A percentile compares a stretch with the other conserved stretches of the same genome.
Evolutionary conservation across 1,140 invertebrate species (phyloP).

Genomic region (Camponotus floridanus): DNA sequence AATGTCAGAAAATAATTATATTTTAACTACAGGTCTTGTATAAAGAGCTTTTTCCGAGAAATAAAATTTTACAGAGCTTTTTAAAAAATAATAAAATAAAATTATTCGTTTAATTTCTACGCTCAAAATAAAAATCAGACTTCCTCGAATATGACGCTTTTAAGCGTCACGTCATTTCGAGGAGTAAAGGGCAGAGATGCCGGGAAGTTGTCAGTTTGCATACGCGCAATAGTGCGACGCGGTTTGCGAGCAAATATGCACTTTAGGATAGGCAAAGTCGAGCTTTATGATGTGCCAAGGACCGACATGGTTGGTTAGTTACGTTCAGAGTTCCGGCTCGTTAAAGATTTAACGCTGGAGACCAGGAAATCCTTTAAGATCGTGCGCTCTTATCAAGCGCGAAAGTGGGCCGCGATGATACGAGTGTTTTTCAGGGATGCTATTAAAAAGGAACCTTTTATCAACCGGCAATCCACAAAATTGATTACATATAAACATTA

Average conservation of each 20-base stretch:
- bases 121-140: neutral
- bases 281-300: constrained; percentile 32
- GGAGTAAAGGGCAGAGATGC: neutral
- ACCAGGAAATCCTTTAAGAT: constrained; percentile 28
- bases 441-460: neutral
- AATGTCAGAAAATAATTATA: constrained; percentile 13
- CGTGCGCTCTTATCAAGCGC: neutral
- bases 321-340: constrained; percentile 1
- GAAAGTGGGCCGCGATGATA: constrained; percentile 23
- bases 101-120: neutral
- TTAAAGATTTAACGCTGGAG: constrained; percentile 39
- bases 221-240: constrained; percentile 16
- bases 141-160: neutral
- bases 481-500: no score
- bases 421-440: neutral
- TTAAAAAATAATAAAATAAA: neutral
- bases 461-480: neutral
- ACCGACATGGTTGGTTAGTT: constrained; percentile 34
- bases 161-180: neutral
- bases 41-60: neutral
- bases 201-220: neutral
- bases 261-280: constrained; percentile 7
- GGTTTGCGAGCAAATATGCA: constrained; percentile 37
- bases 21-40: neutral
- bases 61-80: neutral